Conservation (phyloP, 2,113 vertebrate genomes). For the Candoia aspera region DNA sequence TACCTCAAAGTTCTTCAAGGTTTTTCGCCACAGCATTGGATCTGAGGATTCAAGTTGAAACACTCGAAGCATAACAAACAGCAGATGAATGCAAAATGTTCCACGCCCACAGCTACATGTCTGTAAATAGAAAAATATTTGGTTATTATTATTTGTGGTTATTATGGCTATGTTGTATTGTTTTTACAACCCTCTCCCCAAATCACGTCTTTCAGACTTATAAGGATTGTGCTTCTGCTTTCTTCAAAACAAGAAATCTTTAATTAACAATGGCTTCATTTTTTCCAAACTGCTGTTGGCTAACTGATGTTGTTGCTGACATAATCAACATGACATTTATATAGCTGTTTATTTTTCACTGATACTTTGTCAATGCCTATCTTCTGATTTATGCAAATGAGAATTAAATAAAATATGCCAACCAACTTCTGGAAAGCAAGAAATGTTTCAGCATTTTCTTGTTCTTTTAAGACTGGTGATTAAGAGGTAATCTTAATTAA, state of each 20-base stretch:
- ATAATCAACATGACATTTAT: not conserved
- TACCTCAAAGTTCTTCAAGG: constrained; percentile 92
- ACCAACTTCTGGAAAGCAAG: not conserved
- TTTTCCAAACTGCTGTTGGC: not conserved
- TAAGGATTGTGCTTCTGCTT: not conserved
- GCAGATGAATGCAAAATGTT: constrained; percentile 86
- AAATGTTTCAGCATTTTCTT: not conserved
- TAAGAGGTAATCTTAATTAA: not conserved
- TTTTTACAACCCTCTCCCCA: not conserved
- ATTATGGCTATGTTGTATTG: not conserved
- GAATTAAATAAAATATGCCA: not conserved
- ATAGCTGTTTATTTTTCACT: not conserved
- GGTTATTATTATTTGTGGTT: too few species aligned
- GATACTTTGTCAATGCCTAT: not conserved
- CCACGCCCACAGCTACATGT: constrained; percentile 92
- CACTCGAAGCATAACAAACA: constrained; percentile 89
- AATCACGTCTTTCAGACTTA: not conserved
- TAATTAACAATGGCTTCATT: not conserved
- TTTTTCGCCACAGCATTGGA: constrained; percentile 88
- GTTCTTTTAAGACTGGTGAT: not conserved
- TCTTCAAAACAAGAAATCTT: not conserved
- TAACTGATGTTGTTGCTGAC: not conserved
- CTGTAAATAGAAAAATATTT: constrained; percentile 61
- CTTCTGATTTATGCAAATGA: not conserved
- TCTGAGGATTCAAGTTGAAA: constrained; percentile 88